Evolutionary conservation across 2,113 vertebrate species (phyloP), one percentile per base, ranked within the genome.

Genomic region (Otus sunia): DNA sequence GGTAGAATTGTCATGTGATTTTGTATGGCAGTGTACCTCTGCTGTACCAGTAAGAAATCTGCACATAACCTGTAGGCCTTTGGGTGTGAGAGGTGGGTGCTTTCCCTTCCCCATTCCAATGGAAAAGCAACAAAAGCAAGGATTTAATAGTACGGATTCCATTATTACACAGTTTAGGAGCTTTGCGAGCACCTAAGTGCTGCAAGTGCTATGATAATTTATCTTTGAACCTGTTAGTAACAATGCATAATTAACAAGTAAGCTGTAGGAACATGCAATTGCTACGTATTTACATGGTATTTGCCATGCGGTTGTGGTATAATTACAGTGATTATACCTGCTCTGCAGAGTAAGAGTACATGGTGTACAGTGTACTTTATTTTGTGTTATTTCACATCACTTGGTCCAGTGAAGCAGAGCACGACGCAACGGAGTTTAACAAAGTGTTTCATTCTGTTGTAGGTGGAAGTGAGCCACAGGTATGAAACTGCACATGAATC

Each of bases 241-340:
- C 80, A 17, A 34, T 22, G 80, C 71, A 62, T 91, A 96, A 96
- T 97, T 94, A 92, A 89, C n/a, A 11, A 66, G 67, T 15, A 68
- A 80, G 80, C 86, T 91, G 88, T 34, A 92, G 88, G 78, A 94
- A 88, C 84, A 55, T 2, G 87, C 93, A 81, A 43, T 75, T 63
- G 55, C 83, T 81, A 8, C 47, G 60, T 56, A 66, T 92, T 85
- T 92, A 56, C 88, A 10, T 3, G 60, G 30, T 36, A 16, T 75
- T 76, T 84, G 72, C 94, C 7, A 5, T 55, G 78, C 19, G 12
- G 78, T 72, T 78, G 71, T 8, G 55, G 60, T 45, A 15, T 68
- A 84, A 94, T 97, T 88, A 82, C 60, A 71, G 69, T 26, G 18
- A 64, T 81, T 59, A 53, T 45, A 76, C 71, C 63, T 86, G 73